Percentiles rank a stretch among this genome's conserved stretches.
Conservation (phyloP, 2,797 vertebrate genomes). For the Smutsia temminckii region DNA sequence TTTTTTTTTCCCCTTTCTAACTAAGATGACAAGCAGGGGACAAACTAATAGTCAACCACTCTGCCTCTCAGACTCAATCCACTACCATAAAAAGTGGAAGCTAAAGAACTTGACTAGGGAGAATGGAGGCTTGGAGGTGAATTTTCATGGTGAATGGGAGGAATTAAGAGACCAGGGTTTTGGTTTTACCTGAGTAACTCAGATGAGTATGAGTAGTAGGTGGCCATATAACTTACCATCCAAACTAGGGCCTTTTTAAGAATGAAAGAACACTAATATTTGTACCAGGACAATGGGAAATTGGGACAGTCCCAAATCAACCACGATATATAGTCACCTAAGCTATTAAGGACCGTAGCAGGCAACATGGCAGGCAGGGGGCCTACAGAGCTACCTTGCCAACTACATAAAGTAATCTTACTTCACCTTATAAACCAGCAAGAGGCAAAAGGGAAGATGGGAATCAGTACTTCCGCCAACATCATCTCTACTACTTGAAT, state of each 20-base stretch:
- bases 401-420: not conserved
- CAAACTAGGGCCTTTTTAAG: slow-evolving; percentile 16
- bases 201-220: not conserved
- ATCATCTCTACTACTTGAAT: not conserved
- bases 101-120: not conserved
- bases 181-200: not conserved
- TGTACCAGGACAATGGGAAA: not conserved
- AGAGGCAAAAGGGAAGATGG: not conserved
- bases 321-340: not conserved
- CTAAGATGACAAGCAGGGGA: not conserved
- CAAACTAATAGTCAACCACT: not conserved
- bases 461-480: not conserved
- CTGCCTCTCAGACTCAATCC: not conserved
- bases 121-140: not conserved
- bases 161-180: not conserved
- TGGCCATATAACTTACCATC: slow-evolving; percentile 4
- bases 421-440: not conserved
- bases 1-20: not conserved
- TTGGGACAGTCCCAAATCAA: not conserved
- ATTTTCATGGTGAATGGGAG: not conserved
- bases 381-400: not conserved
- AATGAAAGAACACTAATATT: slow-evolving; percentile 29
- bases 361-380: not conserved
- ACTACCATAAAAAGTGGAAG: not conserved
- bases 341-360: not conserved